Conservation (phyloP, 2,888 invertebrate genomes). For the Perdita meconis region DNA sequence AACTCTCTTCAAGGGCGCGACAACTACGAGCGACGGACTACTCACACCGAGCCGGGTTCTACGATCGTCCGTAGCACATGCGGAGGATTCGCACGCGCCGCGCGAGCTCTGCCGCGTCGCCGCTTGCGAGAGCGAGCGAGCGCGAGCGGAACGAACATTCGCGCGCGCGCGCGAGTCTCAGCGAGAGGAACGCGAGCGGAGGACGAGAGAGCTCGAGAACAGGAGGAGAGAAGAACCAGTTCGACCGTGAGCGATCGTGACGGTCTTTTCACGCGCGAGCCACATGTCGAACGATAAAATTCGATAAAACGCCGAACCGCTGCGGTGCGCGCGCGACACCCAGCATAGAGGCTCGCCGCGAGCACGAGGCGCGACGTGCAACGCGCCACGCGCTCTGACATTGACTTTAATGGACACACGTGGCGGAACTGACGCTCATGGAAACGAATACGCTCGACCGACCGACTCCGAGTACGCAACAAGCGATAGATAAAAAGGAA, state of each 20-base stretch:
- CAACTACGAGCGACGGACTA: slow-evolving; percentile 64
- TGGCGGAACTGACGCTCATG: slow-evolving; percentile 28
- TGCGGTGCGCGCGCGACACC: background rate
- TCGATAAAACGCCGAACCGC: slow-evolving; percentile 38
- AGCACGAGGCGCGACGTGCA: slow-evolving; percentile 8
- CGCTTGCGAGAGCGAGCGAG: slow-evolving; percentile 18
- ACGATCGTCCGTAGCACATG: slow-evolving; percentile 41
- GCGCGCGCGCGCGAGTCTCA: slow-evolving; percentile 12
- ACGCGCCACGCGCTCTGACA: slow-evolving; percentile 26
- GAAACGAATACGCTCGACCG: slow-evolving; percentile 4
- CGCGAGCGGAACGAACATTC: slow-evolving; percentile 4
- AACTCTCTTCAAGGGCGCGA: slow-evolving; percentile 79
- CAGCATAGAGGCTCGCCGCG: too few relatives aligned
- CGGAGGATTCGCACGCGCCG: slow-evolving; percentile 61
- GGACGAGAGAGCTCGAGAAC: background rate
- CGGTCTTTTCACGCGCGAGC: slow-evolving; percentile 39
- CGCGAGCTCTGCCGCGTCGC: slow-evolving; percentile 50
- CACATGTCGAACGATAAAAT: slow-evolving; percentile 42
- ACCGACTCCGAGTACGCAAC: background rate
- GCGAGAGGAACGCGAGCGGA: too few relatives aligned
- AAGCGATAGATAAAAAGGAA: too few relatives aligned
- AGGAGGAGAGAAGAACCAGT: slow-evolving; percentile 46
- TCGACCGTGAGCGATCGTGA: slow-evolving; percentile 17
- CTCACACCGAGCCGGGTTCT: too few relatives aligned
- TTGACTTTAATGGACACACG: slow-evolving; percentile 44